Percentiles rank a stretch among this genome's conserved stretches.
phyloP scores from a whole-genome alignment of 2,888 invertebrate genomes.

The Morpho helenor region DNA sequence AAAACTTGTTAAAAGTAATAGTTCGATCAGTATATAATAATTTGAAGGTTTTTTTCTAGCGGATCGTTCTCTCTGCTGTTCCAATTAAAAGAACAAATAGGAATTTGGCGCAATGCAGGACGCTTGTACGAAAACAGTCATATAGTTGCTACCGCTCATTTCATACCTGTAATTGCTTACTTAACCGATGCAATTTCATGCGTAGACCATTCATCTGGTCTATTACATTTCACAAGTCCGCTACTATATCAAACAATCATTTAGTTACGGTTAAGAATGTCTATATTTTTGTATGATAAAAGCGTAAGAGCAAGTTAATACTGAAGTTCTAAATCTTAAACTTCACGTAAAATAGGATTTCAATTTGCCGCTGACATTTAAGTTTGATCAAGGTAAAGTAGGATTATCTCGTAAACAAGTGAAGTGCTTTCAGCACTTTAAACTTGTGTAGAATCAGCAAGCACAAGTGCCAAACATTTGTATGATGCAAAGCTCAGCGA shows the following conservation, averaged over 20 bases:
- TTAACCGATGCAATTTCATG: conserved; percentile 43
- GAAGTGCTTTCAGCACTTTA: conserved; percentile 21
- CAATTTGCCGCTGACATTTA: conserved; percentile 8
- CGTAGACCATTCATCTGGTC: neutral
- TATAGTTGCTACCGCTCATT: conserved; percentile 59
- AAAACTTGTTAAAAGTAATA: conserved; percentile 6
- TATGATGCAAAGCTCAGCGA: conserved; percentile 31
- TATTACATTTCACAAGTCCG: neutral
- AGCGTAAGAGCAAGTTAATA: neutral
- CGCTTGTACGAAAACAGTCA: conserved; percentile 56
- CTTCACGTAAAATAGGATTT: neutral
- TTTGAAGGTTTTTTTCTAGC: conserved; percentile 12
- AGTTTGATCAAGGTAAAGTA: conserved; percentile 21
- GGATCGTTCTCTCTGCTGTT: conserved; percentile 28
- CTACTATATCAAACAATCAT: neutral
- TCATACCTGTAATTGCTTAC: conserved; percentile 53
- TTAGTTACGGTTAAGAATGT: too few species aligned
- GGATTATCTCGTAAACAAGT: conserved; percentile 23
- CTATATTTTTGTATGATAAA: neutral
- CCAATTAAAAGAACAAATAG: conserved; percentile 60
- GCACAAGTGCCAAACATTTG: conserved; percentile 31
- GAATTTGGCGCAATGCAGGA: conserved; percentile 75
- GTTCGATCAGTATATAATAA: conserved; percentile 15
- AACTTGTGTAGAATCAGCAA: conserved; percentile 26
- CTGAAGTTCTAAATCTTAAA: conserved; percentile 6